Base-by-base conservation (phyloP, 2,797 vertebrate species). In the Phrynocephalus forsythii region DNA sequence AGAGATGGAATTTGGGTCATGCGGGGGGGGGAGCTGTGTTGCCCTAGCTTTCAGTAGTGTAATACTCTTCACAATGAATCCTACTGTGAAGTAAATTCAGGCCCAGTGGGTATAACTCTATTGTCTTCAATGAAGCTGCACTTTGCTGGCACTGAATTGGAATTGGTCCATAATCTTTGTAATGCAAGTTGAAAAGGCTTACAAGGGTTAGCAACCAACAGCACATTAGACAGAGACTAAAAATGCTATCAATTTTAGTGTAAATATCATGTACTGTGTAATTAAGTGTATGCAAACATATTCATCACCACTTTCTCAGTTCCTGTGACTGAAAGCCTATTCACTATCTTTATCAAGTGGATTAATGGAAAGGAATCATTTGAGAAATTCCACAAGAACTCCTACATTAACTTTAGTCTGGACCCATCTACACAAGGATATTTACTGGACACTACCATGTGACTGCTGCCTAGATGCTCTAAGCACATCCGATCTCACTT, bases 61-160 rank as follows among this genome's bases (percentile, higher is more conserved):
- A 95, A 95, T 94, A 92, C 89, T 90, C 91, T 95, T 95, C 91
- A 90, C 91, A 94, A 89, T 87, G 87, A 95, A 91, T 90, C 95
- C 94, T 95, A 94, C 95, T 95, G 94, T 95, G 95, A 95, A 92
- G 88, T 95, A 95, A 95, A 95, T 95, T 94, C 94, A 94, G 93
- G 79, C 95, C 92, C 95, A 94, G 94, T 95, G 93, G 94, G 94
- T 94, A 92, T 92, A 94, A 91, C 92, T 87, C 90, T 93, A 90
- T 90, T 91, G 93, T 86, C 94, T 95, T 91, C 95, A 94, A 77
- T 93, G 94, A 94, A 92, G 93, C 93, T 93, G 90, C 90, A 94
- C 93, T 93, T 15, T 94, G 87, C 92, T 93, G 91, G 90, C 83
- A 88, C 75, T 73, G 60, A 88, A 2, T 90, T 69, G 88, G 86